Conservation (phyloP, 2,888 invertebrate genomes). For the Pterobdella sp. region DNA sequence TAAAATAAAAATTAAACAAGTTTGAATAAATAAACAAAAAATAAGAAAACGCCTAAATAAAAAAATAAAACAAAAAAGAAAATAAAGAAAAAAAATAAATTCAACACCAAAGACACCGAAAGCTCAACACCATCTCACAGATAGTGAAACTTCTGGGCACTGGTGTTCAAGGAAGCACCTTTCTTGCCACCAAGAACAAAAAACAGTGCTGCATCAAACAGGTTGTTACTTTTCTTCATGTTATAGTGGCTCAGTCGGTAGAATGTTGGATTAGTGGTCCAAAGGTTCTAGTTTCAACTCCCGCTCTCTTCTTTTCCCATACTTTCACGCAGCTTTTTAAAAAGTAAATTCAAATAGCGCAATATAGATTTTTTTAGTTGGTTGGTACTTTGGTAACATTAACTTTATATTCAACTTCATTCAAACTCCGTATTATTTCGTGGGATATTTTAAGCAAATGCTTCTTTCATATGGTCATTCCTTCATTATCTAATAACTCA, state of each 20-base stretch:
- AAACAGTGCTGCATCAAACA: constrained; percentile 22
- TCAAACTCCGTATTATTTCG: too few relatives aligned
- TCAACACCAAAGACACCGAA: not conserved
- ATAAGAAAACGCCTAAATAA: not conserved
- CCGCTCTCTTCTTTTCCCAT: not conserved
- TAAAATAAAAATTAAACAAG: not conserved
- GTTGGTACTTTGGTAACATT: not conserved
- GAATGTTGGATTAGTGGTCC: not conserved
- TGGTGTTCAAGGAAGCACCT: constrained; percentile 19
- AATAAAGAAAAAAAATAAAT: not conserved
- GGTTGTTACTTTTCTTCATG: not conserved
- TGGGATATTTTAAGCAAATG: too few relatives aligned
- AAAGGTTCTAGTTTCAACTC: not conserved
- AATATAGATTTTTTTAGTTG: not conserved
- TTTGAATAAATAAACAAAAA: not conserved
- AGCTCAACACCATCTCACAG: not conserved
- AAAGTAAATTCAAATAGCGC: too few relatives aligned
- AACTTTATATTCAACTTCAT: too few relatives aligned
- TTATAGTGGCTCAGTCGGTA: not conserved
- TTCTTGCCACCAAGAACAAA: not conserved
- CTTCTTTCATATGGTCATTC: too few relatives aligned
- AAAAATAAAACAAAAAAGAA: not conserved
- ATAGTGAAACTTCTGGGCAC: not conserved
- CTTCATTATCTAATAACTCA: too few relatives aligned
- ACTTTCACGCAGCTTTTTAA: too few relatives aligned